phyloP scores from a whole-genome alignment of 2,797 vertebrate genomes.

The Scolopax rusticola region DNA sequence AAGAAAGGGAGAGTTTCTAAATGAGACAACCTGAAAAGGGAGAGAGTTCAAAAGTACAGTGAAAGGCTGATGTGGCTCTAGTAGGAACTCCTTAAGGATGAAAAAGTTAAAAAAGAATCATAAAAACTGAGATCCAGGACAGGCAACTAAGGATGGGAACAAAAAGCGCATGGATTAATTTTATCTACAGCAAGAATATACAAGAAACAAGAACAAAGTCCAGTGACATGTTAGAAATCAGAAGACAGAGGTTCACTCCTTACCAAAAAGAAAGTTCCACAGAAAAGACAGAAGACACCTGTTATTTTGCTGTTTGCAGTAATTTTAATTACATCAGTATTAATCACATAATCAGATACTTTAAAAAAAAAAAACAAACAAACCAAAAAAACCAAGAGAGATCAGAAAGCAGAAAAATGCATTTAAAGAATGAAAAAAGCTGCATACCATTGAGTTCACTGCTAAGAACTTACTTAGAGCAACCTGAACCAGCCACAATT shows the following conservation, averaged over 20 bases:
- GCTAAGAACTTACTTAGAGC: background rate
- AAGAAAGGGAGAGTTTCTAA: background rate
- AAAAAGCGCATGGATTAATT: background rate
- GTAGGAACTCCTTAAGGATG: background rate
- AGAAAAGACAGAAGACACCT: background rate
- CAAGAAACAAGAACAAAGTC: background rate
- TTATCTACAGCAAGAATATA: background rate
- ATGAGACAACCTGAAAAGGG: background rate
- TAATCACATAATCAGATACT: background rate
- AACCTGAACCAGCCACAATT: background rate
- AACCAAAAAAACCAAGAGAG: background rate
- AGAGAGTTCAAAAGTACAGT: background rate
- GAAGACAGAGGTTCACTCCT: background rate
- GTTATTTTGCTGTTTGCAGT: background rate
- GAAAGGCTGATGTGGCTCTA: background rate
- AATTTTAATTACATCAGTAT: background rate
- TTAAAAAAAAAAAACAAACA: fast-evolving
- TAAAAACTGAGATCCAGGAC: background rate
- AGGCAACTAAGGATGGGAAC: background rate
- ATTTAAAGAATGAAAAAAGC: background rate
- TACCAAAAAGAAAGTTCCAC: background rate
- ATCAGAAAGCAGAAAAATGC: background rate
- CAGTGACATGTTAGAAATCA: background rate
- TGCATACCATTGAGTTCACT: background rate
- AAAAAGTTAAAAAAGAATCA: background rate